Conservation (phyloP, 2,113 vertebrate genomes). For the Rhabdomys dilectus region DNA sequence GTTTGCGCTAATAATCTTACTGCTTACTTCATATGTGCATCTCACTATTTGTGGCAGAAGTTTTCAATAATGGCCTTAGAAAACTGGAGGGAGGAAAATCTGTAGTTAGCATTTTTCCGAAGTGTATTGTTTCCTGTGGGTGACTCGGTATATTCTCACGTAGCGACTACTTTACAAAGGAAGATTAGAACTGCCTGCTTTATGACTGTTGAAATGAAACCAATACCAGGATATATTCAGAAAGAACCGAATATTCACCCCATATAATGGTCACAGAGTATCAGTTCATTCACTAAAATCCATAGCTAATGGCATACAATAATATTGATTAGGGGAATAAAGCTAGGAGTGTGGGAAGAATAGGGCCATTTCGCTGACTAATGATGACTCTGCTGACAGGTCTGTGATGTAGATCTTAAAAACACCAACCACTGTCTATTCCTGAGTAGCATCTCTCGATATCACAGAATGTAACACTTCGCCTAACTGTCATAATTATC, state of each 20-base stretch:
- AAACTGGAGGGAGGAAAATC: constrained; percentile 66
- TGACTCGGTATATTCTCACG: constrained; percentile 6
- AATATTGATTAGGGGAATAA: constrained; percentile 51
- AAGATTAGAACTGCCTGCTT: constrained; percentile 70
- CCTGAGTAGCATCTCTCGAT: neutral
- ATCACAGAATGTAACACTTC: neutral
- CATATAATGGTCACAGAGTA: constrained; percentile 67
- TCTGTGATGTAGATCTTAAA: neutral
- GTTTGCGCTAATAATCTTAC: neutral
- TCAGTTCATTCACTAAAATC: constrained; percentile 74
- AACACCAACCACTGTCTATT: neutral
- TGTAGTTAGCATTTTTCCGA: constrained; percentile 71
- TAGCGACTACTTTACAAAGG: constrained; percentile 58
- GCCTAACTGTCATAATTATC: neutral
- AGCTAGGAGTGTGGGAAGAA: neutral
- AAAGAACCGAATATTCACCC: constrained; percentile 46
- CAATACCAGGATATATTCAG: constrained; percentile 36
- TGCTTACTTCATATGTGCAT: neutral
- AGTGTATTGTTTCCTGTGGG: neutral
- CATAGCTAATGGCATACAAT: constrained; percentile 69
- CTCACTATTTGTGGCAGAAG: too few species aligned
- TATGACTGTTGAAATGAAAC: constrained; percentile 72
- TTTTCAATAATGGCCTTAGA: constrained; percentile 39
- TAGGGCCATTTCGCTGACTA: neutral
- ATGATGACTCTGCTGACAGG: neutral